Base-by-base conservation (phyloP, 2,888 invertebrate species). In the Caenorhabditis sp. region DNA sequence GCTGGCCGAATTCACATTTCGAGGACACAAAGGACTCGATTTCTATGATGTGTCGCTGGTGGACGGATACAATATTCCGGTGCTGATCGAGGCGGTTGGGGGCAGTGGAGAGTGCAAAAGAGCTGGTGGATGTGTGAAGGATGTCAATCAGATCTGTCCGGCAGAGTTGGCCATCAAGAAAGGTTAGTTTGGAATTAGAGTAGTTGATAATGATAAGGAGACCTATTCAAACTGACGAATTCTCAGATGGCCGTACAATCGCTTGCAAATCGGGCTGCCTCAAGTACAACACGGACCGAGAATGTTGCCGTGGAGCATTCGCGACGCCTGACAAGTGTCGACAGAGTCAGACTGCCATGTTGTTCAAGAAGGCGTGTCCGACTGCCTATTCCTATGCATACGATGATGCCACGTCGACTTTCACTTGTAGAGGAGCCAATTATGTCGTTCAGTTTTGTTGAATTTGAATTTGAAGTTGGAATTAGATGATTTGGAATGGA, bases 331-430 rank as follows among this genome's bases (percentile, higher is more conserved):
- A 92, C 51, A 93, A 92, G 13, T 94, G 94, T 87, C 89, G 91
- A 28, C 90, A 92, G 0, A 80, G 87, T 40, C 84, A 92, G 72
- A 93, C 93, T 83, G 92, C 93, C 55, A 68, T 88, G 3, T 91
- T 92, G 70, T 93, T 94, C 90, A 94, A 94, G 85, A 72, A 86
- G 0, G 89, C 91, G n/a, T 94, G 94, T 85, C 94, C 94, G 1
- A 92, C 92, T 61, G 93, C 93, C 8, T 93, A 93, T 90, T 93
- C 93, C 77, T 94, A 93, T 83, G 93, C 93, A 13, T 94, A 93
- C 83, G 94, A 94, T 89, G 93, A 94, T 82, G 44, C 50, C n/a
- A 56, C 47, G 65, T 93, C 93, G 84, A 93, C 93, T 0, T 93
- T 93, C 83, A 93, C 93, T 35, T 94, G 94, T 40, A 53, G 62